Base-by-base conservation (phyloP, 1,140 invertebrate species). In the Ooceraea biroi region DNA sequence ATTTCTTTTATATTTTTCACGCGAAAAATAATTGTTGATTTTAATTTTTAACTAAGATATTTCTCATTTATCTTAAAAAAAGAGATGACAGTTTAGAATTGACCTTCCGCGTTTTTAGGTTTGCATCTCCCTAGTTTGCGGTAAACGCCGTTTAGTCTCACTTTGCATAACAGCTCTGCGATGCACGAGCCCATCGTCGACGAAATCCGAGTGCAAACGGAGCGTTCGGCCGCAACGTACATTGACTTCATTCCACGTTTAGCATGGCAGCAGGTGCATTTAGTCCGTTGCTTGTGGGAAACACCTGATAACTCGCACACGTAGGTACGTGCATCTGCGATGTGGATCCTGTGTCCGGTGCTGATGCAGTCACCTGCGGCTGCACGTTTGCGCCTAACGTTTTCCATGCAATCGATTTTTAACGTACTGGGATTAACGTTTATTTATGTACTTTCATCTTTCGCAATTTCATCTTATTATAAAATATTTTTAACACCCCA, bases 271-370 rank as follows among this genome's bases (percentile, higher is more conserved):
- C 87, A 88, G 87, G 87, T 88, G 87, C 86, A 88, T 74, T 78
- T 68, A 84, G 87, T 85, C 86, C 86, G 88, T 88, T 89, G 87
- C 84, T 63, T 82, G 84, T 86, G 84, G 78, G 80, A 88, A 88
- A 88, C 88, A 85, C 80, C 87, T 88, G 88, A 89, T 89, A 89
- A 89, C 84, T 82, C 84, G 73, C 25, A 22, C 63, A 63, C 63
- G 46, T 84, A 72, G 22, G 11, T 63, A 55, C 58, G 69, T 58
- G 55, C 72, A 77, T 63, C 58, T 77, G 82, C 48, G 82, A 22
- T 52, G 52, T 17, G 17, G 83, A 66, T 87, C 52, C 55, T 61
- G 65, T 27, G n/a, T 87, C 30, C 57, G 48, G 30, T 8, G n/a
- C 61, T 73, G 69, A 80, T 57, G 71, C 71, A 71, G 36, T 89